A percentile compares a stretch with the other conserved stretches of the same genome.
Conservation (phyloP, 2,113 vertebrate species). For the Tyrannus savana region DNA sequence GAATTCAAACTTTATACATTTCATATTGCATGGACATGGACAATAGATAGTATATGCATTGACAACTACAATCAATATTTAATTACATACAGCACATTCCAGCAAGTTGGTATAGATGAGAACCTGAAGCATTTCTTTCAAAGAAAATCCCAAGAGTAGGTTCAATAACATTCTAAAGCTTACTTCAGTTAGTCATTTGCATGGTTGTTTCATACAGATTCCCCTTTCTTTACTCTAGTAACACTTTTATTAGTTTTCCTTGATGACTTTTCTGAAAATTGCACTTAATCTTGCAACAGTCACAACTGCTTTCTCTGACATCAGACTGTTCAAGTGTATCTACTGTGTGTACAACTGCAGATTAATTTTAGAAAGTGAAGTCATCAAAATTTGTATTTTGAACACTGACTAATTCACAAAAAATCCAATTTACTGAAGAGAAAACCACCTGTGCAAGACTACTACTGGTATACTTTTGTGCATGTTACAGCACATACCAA, state of each 20-base stretch:
- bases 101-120: constrained; percentile 38
- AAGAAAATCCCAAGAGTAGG: constrained; percentile 34
- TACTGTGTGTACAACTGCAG: rapidly evolving
- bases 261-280: constrained; percentile 51
- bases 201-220: constrained; percentile 66
- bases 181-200: constrained; percentile 75
- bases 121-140: constrained; percentile 55
- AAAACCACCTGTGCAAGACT: background rate
- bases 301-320: background rate
- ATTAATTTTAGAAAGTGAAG: background rate
- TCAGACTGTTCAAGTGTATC: background rate
- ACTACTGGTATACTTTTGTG: background rate
- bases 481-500: background rate
- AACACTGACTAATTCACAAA: background rate
- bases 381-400: background rate
- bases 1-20: constrained; percentile 71
- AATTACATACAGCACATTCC: constrained; percentile 82
- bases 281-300: background rate
- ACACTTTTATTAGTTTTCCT: constrained; percentile 58
- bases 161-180: constrained; percentile 72
- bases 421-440: background rate
- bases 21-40: constrained; percentile 61
- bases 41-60: constrained; percentile 69
- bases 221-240: constrained; percentile 5
- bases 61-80: constrained; percentile 85